Evolutionary conservation across 30 jellyfish, hydroid and myxozoan species (phyloP), one percentile per base, ranked within the genome.

Genomic region (Pseudorhiza aurosa): DNA sequence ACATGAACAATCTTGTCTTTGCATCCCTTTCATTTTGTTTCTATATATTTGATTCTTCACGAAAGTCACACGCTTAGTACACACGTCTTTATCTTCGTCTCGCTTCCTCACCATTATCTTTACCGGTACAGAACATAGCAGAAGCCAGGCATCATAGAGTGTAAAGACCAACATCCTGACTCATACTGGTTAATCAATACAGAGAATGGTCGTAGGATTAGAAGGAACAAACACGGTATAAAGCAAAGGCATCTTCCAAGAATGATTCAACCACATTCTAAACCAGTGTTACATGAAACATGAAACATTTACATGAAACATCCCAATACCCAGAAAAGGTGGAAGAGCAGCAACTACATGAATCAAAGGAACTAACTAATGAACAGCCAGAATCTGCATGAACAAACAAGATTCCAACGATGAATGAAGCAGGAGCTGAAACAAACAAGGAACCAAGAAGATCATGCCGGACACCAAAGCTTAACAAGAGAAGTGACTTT

Each of bases 401-500:
- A 46, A 27, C 60, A 46, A 46, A 14, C 60, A 2, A 27, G 60
- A 14, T 46, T 46, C 60, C 60, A 46, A 12, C 60, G 19, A 46
- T 46, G 60, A 46, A 46, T 46, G 60, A 46, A 6, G 19, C 60
- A 46, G 19, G 60, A 46, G 19, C 60, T 46, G 60, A 46, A 46
- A 46, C 19, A 24, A 14, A 46, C 60, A 46, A 46, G 6, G 60
- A 46, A 46, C 60, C 60, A 12, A 46, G 60, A 46, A 46, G 60
- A 46, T 46, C 60, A 46, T 24, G 60, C 60, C 60, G 60, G 60
- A 46, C 60, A 46, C 60, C 60, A 14, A 46, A 46, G 60, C 60
- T 27, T 27, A 46, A 46, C 60, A 46, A 46, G 60, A 46, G 60
- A 24, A 46, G 60, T 46, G 60, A 40, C 51, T 40, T 40, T 40